These are phyloP conservation scores for Thymelicus lineola DNA, from an alignment of 2,888 invertebrate genomes.

Conservation along the genomic window DNA sequence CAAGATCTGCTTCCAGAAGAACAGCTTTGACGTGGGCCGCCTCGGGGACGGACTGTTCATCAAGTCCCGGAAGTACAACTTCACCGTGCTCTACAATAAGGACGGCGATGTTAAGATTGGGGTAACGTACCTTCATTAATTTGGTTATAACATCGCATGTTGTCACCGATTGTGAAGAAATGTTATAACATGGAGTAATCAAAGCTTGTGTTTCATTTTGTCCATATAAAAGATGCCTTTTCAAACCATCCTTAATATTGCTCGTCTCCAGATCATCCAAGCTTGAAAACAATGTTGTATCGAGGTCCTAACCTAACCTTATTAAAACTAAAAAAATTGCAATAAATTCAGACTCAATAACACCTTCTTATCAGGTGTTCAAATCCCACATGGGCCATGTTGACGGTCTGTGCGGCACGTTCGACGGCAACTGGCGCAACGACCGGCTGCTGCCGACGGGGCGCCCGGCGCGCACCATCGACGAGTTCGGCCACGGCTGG, in stretches of 20 bases:
- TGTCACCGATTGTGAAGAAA: too few species aligned
- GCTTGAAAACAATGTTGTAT: too few species aligned
- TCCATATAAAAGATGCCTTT: too few species aligned
- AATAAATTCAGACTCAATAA: too few species aligned
- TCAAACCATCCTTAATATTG: too few species aligned
- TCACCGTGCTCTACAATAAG: conserved; percentile 89
- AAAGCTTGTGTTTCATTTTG: too few species aligned
- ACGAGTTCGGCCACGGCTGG: conserved; percentile 92
- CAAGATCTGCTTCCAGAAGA: conserved; percentile 85
- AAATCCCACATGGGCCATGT: conserved; percentile 86
- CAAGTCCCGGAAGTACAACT: conserved; percentile 88
- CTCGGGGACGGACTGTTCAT: conserved; percentile 89
- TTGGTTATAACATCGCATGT: too few species aligned
- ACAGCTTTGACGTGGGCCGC: conserved; percentile 87
- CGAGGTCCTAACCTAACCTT: too few species aligned
- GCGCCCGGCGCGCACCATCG: conserved; percentile 83
- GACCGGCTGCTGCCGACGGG: conserved; percentile 91
- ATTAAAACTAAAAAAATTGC: too few species aligned
- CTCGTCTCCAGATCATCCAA: too few species aligned
- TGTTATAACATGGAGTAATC: too few species aligned
- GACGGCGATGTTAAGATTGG: conserved; percentile 90
- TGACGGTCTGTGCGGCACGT: conserved; percentile 93
- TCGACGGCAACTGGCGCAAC: conserved; percentile 87
- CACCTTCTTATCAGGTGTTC: conserved; percentile 66
- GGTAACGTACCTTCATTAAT: conserved; percentile 73